Conservation (phyloP, 2,113 vertebrate genomes). For the Odocoileus virginianus region DNA sequence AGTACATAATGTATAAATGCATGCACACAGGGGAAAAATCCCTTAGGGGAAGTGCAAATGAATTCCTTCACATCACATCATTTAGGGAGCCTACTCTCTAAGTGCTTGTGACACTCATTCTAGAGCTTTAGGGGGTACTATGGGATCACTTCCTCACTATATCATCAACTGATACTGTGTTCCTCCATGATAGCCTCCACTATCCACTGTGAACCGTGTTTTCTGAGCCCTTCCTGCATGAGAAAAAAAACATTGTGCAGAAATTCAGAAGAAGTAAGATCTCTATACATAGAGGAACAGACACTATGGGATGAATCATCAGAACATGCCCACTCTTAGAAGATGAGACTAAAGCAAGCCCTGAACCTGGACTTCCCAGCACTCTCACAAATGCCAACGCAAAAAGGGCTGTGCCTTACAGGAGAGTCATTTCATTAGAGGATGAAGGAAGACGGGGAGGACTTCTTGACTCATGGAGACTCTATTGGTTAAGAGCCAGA, state of each 20-base stretch:
- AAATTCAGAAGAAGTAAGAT: not conserved
- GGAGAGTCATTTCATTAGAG: not conserved
- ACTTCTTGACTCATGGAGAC: not conserved
- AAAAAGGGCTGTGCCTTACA: not conserved
- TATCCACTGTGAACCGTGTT: not conserved
- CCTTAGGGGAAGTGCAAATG: constrained; percentile 3
- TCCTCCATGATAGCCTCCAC: not conserved
- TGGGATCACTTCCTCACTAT: not conserved
- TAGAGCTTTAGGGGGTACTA: not conserved
- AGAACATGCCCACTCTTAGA: not conserved
- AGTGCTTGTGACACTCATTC: constrained; percentile 22
- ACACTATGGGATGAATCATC: not conserved
- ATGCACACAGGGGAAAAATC: not conserved
- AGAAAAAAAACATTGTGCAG: not conserved
- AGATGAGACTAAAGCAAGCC: not conserved
- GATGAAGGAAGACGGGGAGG: not conserved
- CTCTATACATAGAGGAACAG: not conserved
- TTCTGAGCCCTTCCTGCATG: not conserved
- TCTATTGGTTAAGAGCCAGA: not conserved
- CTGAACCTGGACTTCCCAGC: not conserved
- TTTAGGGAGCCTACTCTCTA: not conserved
- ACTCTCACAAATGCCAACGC: not conserved
- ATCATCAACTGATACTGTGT: not conserved
- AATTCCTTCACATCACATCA: constrained; percentile 4
- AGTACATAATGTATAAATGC: not conserved